Evolutionary conservation across 2,888 invertebrate species (phyloP).

Genomic region (Athalia circularis): DNA sequence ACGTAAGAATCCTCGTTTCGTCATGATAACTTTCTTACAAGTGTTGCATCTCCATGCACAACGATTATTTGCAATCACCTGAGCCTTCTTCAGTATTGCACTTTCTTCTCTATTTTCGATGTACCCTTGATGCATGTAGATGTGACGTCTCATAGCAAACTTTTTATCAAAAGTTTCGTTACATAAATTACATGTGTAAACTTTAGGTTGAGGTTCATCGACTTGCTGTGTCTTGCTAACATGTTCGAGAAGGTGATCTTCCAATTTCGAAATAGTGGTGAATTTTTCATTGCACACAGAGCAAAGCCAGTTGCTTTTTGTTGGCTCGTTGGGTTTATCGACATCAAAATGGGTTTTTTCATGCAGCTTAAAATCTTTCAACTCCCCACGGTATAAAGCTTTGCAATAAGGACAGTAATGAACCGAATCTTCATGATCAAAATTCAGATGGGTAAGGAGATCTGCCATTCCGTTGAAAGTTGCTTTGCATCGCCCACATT

Average conservation of each 20-base stretch:
- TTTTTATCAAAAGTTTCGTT: constrained; percentile 55
- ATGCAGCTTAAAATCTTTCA: constrained; percentile 53
- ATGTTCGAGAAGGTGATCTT: constrained; percentile 61
- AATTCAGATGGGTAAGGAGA: constrained; percentile 55
- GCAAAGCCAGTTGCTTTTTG: neutral
- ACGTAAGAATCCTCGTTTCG: constrained; percentile 71
- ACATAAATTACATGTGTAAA: constrained; percentile 57
- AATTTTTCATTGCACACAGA: constrained; percentile 74
- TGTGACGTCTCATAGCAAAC: constrained; percentile 57
- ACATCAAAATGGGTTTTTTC: constrained; percentile 47
- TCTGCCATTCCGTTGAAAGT: constrained; percentile 51
- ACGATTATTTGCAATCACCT: constrained; percentile 59
- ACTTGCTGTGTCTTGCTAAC: neutral
- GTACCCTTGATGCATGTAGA: constrained; percentile 50
- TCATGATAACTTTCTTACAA: constrained; percentile 72
- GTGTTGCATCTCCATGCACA: constrained; percentile 71
- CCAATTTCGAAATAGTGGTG: constrained; percentile 76
- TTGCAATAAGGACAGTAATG: constrained; percentile 56
- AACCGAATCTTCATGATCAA: constrained; percentile 50
- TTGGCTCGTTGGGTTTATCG: neutral
- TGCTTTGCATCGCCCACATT: constrained; percentile 54
- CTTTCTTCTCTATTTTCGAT: constrained; percentile 55
- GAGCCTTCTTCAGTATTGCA: constrained; percentile 63
- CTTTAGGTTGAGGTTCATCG: constrained; percentile 11
- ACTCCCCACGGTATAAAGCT: constrained; percentile 49